Evolutionary conservation across 2,888 invertebrate genomes (phyloP).

Genomic region (Magallana nippona): DNA sequence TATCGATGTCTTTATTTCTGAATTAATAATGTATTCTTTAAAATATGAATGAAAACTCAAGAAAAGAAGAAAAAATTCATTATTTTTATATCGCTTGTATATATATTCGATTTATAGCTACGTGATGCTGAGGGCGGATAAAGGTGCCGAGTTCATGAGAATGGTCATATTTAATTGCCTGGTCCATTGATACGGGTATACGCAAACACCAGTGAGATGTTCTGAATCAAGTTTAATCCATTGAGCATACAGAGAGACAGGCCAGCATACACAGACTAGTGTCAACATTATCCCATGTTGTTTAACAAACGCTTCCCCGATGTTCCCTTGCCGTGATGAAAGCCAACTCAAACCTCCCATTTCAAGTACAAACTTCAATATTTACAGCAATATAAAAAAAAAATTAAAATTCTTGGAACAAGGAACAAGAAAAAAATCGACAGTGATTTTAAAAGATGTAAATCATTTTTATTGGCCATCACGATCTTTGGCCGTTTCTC

Average conservation of each 20-base stretch:
- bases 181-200: conserved; percentile 4
- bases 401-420: neutral
- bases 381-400: conserved; percentile 8
- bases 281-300: conserved; percentile 24
- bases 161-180: conserved; percentile 29
- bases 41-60: too few species aligned
- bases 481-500: neutral
- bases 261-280: conserved; percentile 9
- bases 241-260: conserved; percentile 24
- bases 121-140: neutral
- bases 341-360: neutral
- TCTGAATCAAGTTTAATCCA: conserved; percentile 25
- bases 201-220: neutral
- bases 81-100: neutral
- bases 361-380: conserved; percentile 27
- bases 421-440: neutral
- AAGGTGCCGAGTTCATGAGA: neutral
- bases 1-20: neutral
- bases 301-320: conserved; percentile 28
- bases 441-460: conserved; percentile 1
- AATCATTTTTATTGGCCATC: neutral
- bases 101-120: neutral
- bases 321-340: neutral
- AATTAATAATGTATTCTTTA: too few species aligned
- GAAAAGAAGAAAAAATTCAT: too few species aligned